These are phyloP conservation scores for Eristalinus aeneus DNA, from an alignment of 2,888 invertebrate species.

Conservation along the genomic window DNA sequence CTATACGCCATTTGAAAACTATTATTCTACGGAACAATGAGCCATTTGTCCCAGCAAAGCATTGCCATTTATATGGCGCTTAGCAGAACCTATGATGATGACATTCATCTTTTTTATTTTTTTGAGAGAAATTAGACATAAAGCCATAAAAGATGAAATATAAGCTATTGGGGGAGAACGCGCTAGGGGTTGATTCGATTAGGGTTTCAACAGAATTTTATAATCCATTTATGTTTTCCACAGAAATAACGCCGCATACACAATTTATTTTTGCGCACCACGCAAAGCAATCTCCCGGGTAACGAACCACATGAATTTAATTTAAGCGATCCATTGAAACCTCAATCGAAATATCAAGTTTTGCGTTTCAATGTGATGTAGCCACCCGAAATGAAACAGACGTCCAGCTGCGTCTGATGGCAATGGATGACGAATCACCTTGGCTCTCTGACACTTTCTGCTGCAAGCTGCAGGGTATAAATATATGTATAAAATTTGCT, in stretches of 20 bases:
- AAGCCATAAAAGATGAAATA: conserved; percentile 43
- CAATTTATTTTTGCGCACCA: background rate
- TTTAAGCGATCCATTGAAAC: background rate
- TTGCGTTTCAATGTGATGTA: background rate
- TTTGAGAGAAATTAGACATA: conserved; percentile 59
- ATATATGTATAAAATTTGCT: background rate
- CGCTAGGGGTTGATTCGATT: background rate
- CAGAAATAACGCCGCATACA: background rate
- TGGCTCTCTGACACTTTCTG: background rate
- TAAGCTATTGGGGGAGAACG: conserved; percentile 47
- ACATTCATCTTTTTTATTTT: conserved; percentile 52
- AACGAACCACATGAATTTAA: background rate
- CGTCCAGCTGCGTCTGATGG: background rate
- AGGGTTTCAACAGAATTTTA: conserved; percentile 1
- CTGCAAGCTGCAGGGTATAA: background rate
- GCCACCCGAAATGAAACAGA: background rate
- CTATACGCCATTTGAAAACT: conserved; percentile 66
- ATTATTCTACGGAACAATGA: conserved; percentile 69
- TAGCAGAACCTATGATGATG: conserved; percentile 63
- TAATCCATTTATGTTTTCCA: background rate
- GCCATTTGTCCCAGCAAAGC: conserved; percentile 68
- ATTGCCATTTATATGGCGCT: conserved; percentile 67
- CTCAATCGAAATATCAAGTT: background rate
- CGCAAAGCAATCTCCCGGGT: background rate
- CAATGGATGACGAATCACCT: background rate